Base-by-base conservation (phyloP, 2,113 vertebrate genomes). In the Odontophorus gujanensis region DNA sequence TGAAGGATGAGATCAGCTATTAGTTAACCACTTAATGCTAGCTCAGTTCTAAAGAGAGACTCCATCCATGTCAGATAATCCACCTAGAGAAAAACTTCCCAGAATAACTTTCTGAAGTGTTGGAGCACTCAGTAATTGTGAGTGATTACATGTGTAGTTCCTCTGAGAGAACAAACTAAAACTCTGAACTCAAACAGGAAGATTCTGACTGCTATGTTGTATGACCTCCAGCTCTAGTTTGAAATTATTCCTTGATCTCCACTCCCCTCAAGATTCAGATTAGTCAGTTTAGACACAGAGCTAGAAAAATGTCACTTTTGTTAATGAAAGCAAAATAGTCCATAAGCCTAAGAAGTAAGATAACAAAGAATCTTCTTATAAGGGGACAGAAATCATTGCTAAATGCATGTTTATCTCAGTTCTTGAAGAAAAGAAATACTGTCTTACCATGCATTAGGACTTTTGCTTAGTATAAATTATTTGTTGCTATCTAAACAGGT, bases 381-480 rank as follows among this genome's bases (percentile, higher is more conserved):
- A 72, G 47, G 47, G 30, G n/a, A 34, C 24, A 34, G 38, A 62
- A 47, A 36, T 21, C 13, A 24, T 51, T 51, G 36, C 57, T 62
- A 34, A 72, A 51, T 62, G 36, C 14, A 22, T 51, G 4, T 72
- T 61, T 28, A 36, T 13, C 25, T 43, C 1, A 0, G 14, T 59
- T 71, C 20, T 58, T 13, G 26, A 77, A 62, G 40, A 72, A 4
- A 45, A 40, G 4, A 45, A 53, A 17, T 28, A 16, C 69, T 78
- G 43, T 22, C 69, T 76, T 20, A 42, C 50, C 21, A 9, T 1
- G 1, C 11, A 9, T 11, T 28, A 28, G 16, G 17, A 32, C 48
- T 5, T 0, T 36, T 3, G 24, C n/a, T 40, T 21, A 19, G 2
- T 2, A 53, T 7, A 6, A 43, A 36, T 13, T 16, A 5, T 11